Percentiles rank a stretch among this genome's conserved stretches.
Conservation (phyloP, 2,797 vertebrate species). For the Delichon dasypus region DNA sequence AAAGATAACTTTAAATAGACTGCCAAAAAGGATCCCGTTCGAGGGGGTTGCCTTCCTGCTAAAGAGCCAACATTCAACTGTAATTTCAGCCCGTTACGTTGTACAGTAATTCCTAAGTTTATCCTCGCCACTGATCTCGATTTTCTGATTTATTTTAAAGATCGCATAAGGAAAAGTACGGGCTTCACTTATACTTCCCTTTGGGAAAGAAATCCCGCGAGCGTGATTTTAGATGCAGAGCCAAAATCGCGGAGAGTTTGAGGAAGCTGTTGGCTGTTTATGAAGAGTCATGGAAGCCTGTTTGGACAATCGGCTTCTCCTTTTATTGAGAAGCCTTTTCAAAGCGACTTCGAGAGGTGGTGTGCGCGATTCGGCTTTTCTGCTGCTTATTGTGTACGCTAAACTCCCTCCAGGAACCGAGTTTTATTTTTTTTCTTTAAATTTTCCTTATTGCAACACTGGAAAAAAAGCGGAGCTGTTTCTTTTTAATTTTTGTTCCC, state of each 20-base stretch:
- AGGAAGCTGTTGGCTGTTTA: slow-evolving; percentile 9
- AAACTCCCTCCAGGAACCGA: not conserved
- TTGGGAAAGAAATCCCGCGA: not conserved
- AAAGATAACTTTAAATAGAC: slow-evolving; percentile 47
- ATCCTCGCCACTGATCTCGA: not conserved
- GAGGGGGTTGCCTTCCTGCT: not conserved
- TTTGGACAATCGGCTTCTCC: slow-evolving; percentile 22
- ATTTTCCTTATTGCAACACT: not conserved
- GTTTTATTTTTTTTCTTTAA: not conserved
- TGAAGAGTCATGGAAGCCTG: slow-evolving; percentile 15
- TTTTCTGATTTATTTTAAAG: slow-evolving; percentile 31
- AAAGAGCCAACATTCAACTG: not conserved
- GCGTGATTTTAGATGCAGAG: not conserved
- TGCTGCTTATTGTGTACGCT: not conserved
- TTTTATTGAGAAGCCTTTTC: not conserved
- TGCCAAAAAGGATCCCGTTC: not conserved
- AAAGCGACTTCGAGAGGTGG: not conserved
- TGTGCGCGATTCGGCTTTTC: not conserved
- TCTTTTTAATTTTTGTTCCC: not conserved
- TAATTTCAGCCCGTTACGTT: not conserved
- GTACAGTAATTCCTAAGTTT: not conserved
- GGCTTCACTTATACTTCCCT: not conserved
- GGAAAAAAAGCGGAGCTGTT: not conserved
- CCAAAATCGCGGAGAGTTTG: not conserved
- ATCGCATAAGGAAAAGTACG: not conserved